Percentiles rank a stretch among this genome's conserved stretches.
Evolutionary conservation across 2,888 invertebrate genomes (phyloP).

Genomic region (Euclidia mi): DNA sequence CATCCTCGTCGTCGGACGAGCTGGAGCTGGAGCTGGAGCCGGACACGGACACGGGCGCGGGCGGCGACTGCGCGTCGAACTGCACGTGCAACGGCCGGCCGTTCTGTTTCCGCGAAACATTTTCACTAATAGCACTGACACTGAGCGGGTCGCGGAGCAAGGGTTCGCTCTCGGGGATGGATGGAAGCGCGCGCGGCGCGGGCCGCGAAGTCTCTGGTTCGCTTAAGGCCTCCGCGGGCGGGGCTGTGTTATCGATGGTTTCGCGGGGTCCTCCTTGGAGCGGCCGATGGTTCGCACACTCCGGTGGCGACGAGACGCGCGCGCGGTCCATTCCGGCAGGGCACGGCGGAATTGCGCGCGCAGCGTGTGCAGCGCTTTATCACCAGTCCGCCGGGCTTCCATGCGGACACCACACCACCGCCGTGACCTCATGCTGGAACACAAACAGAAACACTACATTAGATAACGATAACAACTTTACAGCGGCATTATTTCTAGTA

Average conservation of each 20-base stretch:
- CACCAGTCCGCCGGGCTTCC: conserved; percentile 86
- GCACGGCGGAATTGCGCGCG: conserved; percentile 80
- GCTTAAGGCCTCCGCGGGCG: conserved; percentile 75
- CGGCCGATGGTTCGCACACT: conserved; percentile 79
- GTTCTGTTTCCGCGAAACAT: conserved; percentile 66
- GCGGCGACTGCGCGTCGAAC: conserved; percentile 88
- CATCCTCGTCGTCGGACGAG: conserved; percentile 91
- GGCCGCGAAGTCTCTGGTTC: conserved; percentile 78
- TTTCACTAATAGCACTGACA: conserved; percentile 46
- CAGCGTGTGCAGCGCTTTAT: conserved; percentile 81
- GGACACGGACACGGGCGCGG: conserved; percentile 79
- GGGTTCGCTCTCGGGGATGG: conserved; percentile 84
- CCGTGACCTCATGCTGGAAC: conserved; percentile 88
- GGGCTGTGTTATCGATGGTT: conserved; percentile 70
- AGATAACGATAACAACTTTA: conserved; percentile 9
- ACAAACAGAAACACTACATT: conserved; percentile 38
- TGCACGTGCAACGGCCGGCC: conserved; percentile 89
- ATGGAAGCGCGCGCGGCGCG: conserved; percentile 76
- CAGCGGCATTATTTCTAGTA: too few relatives aligned
- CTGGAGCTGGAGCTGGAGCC: conserved; percentile 86
- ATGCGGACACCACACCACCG: conserved; percentile 86
- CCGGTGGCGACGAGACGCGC: conserved; percentile 82
- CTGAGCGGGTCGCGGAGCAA: conserved; percentile 65
- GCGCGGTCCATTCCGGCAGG: conserved; percentile 84
- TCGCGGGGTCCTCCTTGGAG: conserved; percentile 85